Evolutionary conservation across 2,888 invertebrate species (phyloP), one percentile per base, ranked within the genome.

Genomic region (Cosmopolites sordidus): DNA sequence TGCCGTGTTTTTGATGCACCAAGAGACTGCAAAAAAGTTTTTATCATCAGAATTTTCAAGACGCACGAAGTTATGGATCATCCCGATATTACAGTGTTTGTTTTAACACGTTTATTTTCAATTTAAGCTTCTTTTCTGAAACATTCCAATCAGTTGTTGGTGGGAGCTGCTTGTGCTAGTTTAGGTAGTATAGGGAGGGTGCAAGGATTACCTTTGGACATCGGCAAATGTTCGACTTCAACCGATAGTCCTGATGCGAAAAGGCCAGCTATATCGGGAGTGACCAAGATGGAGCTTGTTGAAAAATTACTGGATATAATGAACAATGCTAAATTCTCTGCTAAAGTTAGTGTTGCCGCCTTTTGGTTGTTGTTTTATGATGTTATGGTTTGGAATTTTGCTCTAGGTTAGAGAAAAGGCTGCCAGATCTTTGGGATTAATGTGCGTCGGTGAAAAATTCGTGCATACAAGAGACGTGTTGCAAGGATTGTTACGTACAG

Each of bases 381-480:
- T 39, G n/a, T 6, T 12, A 6, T 6, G 6, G 5, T 39, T 39
- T n/a, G 16, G 4, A 42, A 42, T 30, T 37, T 16, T 45, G n/a
- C 39, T 46, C n/a, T 48, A 58, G 58, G 81, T 88, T 39, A 78
- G 84, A 58, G 92, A 92, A 69, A 84, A 83, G 64, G 86, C 91
- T 22, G 83, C 89, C 3, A 80, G 81, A 61, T 83, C 90, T 48
- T 73, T 91, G 30, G 93, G 93, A 0, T 77, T 86, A 62, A 71
- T 94, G 60, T 92, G 92, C 65, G 83, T 92, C 45, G 93, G 93
- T 0, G 92, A 93, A 70, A 89, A 90, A 68, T 82, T 89, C 63
- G 83, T 86, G 16, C 84, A 87, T 61, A 82, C 86, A 0, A 81
- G 83, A 65, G 79, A 83, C 53, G 83, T 90, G 58, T 79, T 91